These are phyloP conservation scores for Papio anubis DNA, from an alignment of 2,113 vertebrate genomes.

Conservation along the genomic window DNA sequence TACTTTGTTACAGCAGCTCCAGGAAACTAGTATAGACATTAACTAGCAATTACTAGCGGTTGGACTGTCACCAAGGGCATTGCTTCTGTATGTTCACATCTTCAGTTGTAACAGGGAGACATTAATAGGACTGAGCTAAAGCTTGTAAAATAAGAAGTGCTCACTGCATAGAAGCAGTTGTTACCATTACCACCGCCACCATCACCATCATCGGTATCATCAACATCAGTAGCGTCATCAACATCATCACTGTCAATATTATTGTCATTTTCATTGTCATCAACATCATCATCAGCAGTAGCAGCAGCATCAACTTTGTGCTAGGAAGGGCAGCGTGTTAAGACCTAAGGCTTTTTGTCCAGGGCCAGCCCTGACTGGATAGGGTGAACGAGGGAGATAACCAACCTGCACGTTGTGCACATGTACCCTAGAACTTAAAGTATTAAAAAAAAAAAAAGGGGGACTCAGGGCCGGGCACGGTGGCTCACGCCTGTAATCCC, in stretches of 20 bases:
- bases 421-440: too few relatives aligned
- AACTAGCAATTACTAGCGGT: neutral
- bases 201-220: neutral
- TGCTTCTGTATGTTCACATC: neutral
- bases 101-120: neutral
- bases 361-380: neutral
- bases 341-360: neutral
- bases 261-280: rapidly evolving
- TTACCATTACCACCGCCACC: neutral
- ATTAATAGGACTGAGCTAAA: neutral
- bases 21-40: neutral
- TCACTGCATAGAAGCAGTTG: neutral
- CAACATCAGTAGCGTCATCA: neutral
- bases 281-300: rapidly evolving
- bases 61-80: neutral
- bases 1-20: neutral
- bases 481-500: too few relatives aligned
- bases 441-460: rapidly evolving
- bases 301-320: neutral
- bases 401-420: too few relatives aligned
- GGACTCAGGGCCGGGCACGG: rapidly evolving
- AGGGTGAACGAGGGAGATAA: neutral
- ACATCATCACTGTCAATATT: neutral
- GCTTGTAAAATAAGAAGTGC: neutral
- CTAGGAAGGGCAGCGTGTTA: neutral